Evolutionary conservation across 1,140 invertebrate species (phyloP).

Genomic region (Heliconius eleuchia): DNA sequence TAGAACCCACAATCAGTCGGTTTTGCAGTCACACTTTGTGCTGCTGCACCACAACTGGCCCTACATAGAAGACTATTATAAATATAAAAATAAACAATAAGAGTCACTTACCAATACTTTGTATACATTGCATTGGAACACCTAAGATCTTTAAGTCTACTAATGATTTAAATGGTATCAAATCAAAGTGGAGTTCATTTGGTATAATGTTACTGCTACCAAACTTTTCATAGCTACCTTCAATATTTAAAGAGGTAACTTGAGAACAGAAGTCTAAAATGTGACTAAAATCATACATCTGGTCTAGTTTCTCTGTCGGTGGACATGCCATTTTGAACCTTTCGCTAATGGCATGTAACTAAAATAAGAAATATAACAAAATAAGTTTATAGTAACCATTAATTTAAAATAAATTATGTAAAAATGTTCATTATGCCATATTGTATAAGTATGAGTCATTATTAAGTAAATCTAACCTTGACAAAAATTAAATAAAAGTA

Average conservation of each 20-base stretch:
- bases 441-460: constrained; percentile 9
- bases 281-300: constrained; percentile 91
- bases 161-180: constrained; percentile 90
- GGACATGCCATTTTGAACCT: constrained; percentile 93
- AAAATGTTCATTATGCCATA: neutral
- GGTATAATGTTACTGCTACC: constrained; percentile 92
- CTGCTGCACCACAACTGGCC: no score
- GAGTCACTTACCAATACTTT: constrained; percentile 80
- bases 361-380: constrained; percentile 55
- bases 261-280: constrained; percentile 94
- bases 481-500: neutral
- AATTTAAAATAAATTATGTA: neutral
- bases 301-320: constrained; percentile 84
- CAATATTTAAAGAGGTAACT: constrained; percentile 85
- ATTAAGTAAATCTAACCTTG: constrained; percentile 9
- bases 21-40: no score
- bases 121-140: constrained; percentile 85
- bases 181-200: constrained; percentile 89
- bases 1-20: no score
- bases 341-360: constrained; percentile 94
- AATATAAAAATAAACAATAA: neutral
- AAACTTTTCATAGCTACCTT: constrained; percentile 84
- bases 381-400: neutral
- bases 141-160: constrained; percentile 83
- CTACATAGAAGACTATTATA: neutral